These are phyloP conservation scores for Lepilemur septentrionalis DNA, from an alignment of 2,797 vertebrate species.

Conservation along the genomic window DNA sequence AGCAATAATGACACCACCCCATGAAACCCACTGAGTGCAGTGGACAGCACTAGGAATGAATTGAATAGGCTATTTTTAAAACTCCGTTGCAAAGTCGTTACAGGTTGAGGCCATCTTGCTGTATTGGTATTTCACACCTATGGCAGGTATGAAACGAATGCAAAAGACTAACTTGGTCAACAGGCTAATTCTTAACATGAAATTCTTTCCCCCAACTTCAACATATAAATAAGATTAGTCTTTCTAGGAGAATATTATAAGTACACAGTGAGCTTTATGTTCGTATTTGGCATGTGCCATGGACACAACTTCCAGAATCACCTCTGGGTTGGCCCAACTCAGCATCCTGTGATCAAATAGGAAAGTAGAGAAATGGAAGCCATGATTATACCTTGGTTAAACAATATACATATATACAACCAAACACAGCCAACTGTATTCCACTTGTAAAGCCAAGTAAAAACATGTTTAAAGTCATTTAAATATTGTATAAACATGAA, in stretches of 20 bases:
- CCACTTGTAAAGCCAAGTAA: background rate
- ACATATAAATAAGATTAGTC: background rate
- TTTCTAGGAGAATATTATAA: background rate
- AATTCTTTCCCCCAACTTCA: background rate
- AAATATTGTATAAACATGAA: background rate
- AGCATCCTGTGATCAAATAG: background rate
- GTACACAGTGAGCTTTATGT: background rate
- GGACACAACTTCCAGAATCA: background rate
- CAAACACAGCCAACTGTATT: background rate
- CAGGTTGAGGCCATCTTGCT: background rate
- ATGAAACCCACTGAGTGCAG: background rate
- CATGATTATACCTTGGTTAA: background rate
- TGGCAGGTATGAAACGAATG: background rate
- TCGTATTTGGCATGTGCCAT: background rate
- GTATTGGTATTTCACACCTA: accelerated
- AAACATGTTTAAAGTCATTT: background rate
- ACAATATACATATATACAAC: background rate
- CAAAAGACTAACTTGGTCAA: background rate
- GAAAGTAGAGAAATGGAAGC: background rate
- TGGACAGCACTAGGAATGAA: background rate
- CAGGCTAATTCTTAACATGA: background rate
- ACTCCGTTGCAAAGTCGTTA: background rate
- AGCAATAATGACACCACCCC: background rate
- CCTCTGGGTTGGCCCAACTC: background rate
- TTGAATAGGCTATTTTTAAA: background rate